Base-by-base conservation (phyloP, 2,888 invertebrate genomes). In the Cremastinae sp. region DNA sequence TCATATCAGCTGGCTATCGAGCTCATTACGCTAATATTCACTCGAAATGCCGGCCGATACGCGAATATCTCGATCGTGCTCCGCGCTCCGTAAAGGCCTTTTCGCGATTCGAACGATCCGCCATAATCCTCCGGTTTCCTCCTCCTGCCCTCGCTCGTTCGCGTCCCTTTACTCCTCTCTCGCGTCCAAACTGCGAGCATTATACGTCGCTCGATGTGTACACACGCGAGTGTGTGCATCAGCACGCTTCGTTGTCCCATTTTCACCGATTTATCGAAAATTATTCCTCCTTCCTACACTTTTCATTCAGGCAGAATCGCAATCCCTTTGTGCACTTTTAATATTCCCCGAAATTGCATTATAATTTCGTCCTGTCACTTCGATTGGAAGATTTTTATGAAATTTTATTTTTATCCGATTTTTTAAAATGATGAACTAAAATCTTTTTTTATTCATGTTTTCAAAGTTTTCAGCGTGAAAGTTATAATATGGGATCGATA, bases 1-100 rank as follows among this genome's bases (percentile, higher is more conserved):
- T 86, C 80, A 80, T 85, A 85, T 88, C 87, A 80, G 77, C 78
- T 66, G 76, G 84, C 84, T 88, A 88, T 88, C 88, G 86, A 80
- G 87, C 87, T 88, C 88, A 87, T 88, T 88, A 87, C 88, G 88
- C 88, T 88, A 88, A 88, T 88, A 88, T 88, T 87, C 87, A 84
- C 87, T 87, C 86, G 87, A 88, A 87, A 88, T 88, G 84, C 84
- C 84, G 82, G 80, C 80, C 80, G 84, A 84, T 87, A 87, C 79
- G 18, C 80, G 78, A 59, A 49, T 87, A 87, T 87, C 87, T 84
- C 87, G 87, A 87, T 87, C 86, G 87, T 84, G 87, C 84, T 85
- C 84, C 83, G 82, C 83, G 83, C 83, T 83, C 81, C 81, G 82
- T 84, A 82, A 85, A 85, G 83, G 84, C 82, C 85, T 87, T 86